Base-by-base conservation (phyloP, 2,797 vertebrate genomes). In the Oreochromis mossambicus region DNA sequence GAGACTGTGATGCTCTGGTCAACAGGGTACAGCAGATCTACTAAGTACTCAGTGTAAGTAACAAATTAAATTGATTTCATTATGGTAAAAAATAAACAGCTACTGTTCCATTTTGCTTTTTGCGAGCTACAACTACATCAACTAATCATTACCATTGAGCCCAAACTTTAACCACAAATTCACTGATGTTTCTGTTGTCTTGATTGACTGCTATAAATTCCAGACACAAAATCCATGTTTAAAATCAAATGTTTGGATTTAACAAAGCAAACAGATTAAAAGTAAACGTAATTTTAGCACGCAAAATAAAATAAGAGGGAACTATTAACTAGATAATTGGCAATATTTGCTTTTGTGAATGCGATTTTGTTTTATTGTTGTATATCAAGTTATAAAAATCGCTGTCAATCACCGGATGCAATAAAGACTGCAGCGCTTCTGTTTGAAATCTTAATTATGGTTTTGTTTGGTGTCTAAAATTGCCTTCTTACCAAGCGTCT, bases 401-500 rank as follows among this genome's bases (percentile, higher is more conserved):
- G 8, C 24, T 43, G 38, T 51, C 43, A 55, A 68, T 78, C 41
- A 79, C 34, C 8, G 10, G 56, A 68, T 78, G 84, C 61, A 41
- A 66, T 21, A 38, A 15, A 83, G 75, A 5, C 14, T 15, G 6
- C 5, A 26, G 36, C 14, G 12, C 29, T 77, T 61, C 50, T 43
- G 50, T 55, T 43, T 55, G 78, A 19, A 43, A 34, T 12, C n/a
- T 77, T 9, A 26, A 75, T 51, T 75, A 75, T 34, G 70, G 48
- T 48, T 13, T 50, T 76, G 70, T 41, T 38, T 7, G 48, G 43
- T 81, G 43, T 68, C 41, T 79, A 19, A 82, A 90, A 77, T 3
- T 32, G 41, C 32, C n/a, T 80, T 85, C 98, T 97, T 95, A 99
- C 98, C 97, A 99, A 92, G 81, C 98, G 96, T 78, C 97, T 96